Evolutionary conservation across 2,888 invertebrate species (phyloP).

Genomic region (Cecidostiba fungosa): DNA sequence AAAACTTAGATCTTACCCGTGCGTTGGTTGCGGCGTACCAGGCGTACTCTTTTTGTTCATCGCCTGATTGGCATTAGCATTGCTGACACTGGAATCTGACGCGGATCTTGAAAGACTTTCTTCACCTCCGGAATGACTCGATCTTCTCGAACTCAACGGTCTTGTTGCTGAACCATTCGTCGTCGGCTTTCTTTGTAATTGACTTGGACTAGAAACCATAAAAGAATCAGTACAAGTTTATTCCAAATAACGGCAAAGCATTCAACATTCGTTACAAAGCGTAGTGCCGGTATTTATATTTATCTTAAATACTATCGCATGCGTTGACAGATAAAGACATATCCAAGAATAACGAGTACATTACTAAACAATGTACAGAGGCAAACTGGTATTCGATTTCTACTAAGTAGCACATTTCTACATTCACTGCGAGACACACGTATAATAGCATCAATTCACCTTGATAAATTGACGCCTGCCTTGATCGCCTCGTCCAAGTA

Average conservation of each 20-base stretch:
- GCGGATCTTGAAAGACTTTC: slow-evolving; percentile 94
- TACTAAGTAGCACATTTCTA: not conserved
- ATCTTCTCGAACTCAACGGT: slow-evolving; percentile 78
- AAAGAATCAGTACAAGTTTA: slow-evolving; percentile 16
- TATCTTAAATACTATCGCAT: not conserved
- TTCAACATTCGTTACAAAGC: not conserved
- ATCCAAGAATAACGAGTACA: not conserved
- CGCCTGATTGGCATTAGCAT: slow-evolving; percentile 79
- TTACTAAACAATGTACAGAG: not conserved
- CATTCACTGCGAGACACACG: not conserved
- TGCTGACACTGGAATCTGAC: slow-evolving; percentile 93
- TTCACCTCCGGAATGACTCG: slow-evolving; percentile 85
- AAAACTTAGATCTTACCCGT: slow-evolving; percentile 81
- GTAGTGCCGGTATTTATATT: not conserved
- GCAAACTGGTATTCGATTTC: not conserved
- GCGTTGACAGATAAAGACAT: not conserved
- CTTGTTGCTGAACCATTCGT: slow-evolving; percentile 79
- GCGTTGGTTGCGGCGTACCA: slow-evolving; percentile 85
- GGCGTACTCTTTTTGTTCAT: slow-evolving; percentile 83
- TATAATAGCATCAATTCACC: slow-evolving; percentile 76
- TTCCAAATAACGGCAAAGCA: not conserved
- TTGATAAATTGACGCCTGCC: slow-evolving; percentile 80
- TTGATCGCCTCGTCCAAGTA: slow-evolving; percentile 90
- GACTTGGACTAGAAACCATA: slow-evolving; percentile 78
- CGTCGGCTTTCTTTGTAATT: slow-evolving; percentile 77